Evolutionary conservation across 2,888 invertebrate genomes (phyloP).

Genomic region (Sinelater perroti): DNA sequence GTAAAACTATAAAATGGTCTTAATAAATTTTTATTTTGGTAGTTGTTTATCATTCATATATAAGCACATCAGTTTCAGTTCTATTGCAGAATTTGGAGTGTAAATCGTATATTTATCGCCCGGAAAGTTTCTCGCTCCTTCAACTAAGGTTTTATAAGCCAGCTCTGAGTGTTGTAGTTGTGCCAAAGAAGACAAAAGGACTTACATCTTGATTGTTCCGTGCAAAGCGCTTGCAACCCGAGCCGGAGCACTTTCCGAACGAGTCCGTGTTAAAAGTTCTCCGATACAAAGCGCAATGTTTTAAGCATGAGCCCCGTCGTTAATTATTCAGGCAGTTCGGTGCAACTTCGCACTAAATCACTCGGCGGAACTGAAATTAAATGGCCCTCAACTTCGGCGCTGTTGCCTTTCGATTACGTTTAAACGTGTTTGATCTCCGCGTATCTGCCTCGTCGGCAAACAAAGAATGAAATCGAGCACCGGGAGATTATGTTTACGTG

Average conservation of each 20-base stretch:
- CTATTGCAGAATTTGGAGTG: too few species aligned
- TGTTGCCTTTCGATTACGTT: constrained; percentile 7
- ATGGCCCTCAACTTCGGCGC: constrained; percentile 2
- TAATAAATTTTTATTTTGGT: too few species aligned
- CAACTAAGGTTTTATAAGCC: too few species aligned
- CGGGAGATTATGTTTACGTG: not conserved
- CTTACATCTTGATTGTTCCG: too few species aligned
- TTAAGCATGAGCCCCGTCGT: constrained; percentile 12
- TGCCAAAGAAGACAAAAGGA: too few species aligned
- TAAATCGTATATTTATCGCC: too few species aligned
- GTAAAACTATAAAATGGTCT: too few species aligned
- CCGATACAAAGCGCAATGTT: constrained; percentile 6
- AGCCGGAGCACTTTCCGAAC: constrained; percentile 8
- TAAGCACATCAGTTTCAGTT: too few species aligned
- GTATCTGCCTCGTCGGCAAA: not conserved
- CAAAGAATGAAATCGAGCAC: constrained; percentile 1
- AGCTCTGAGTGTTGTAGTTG: too few species aligned
- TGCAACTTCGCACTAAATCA: constrained; percentile 14
- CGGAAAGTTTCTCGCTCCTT: too few species aligned
- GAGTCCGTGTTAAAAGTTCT: not conserved
- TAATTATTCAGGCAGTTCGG: constrained; percentile 14
- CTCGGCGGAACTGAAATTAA: constrained; percentile 11
- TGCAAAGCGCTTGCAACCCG: too few species aligned
- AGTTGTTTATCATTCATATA: too few species aligned
- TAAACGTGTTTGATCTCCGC: constrained; percentile 1